Percentiles rank a stretch among this genome's conserved stretches.
These are phyloP conservation scores for Oriolus oriolus DNA, from an alignment of 2,113 vertebrate species.

Conservation along the genomic window DNA sequence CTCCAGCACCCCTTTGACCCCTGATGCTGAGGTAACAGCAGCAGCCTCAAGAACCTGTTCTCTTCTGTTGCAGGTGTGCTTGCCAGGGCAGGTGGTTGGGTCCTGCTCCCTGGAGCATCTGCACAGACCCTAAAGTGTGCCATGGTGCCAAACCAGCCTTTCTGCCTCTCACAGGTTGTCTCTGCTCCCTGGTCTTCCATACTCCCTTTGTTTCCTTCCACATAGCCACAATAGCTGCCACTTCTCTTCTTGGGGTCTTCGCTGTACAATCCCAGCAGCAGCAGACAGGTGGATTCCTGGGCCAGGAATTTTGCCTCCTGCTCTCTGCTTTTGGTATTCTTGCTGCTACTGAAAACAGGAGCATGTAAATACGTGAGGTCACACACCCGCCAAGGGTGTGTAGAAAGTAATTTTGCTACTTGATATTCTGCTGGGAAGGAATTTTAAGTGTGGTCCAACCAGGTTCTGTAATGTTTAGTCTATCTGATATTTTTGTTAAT, in stretches of 20 bases:
- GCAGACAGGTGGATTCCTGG: not conserved
- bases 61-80: not conserved
- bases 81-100: not conserved
- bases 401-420: not conserved
- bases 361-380: not conserved
- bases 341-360: constrained; percentile 7
- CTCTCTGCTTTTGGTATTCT: not conserved
- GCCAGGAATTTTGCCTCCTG: not conserved
- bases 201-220: not conserved
- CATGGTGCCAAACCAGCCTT: not conserved
- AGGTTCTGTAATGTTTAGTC: constrained; percentile 45
- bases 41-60: not conserved
- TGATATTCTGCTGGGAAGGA: not conserved
- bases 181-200: not conserved
- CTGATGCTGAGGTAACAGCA: not conserved
- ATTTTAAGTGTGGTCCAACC: not conserved
- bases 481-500: constrained; percentile 38
- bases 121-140: not conserved
- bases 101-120: not conserved
- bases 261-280: not conserved
- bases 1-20: not conserved
- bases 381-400: not conserved
- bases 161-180: not conserved
- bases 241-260: not conserved
- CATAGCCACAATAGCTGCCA: not conserved